Conservation (phyloP, 2,113 vertebrate species). For the Rutilus rutilus region DNA sequence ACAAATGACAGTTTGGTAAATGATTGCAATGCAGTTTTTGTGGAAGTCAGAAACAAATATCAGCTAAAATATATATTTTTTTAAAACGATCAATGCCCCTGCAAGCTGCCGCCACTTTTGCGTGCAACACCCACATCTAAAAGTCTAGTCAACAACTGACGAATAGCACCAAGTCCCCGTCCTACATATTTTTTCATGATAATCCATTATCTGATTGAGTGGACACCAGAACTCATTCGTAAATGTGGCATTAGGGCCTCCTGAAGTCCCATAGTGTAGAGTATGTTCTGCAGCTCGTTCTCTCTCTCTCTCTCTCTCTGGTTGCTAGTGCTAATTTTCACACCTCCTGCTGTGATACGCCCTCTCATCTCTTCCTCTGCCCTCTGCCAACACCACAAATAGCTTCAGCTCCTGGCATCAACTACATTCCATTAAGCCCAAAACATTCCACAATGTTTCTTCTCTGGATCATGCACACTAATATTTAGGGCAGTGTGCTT, state of each 20-base stretch:
- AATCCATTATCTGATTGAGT: not conserved
- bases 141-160: no score
- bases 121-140: no score
- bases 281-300: not conserved
- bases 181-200: no score
- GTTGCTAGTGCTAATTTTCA: constrained; percentile 56
- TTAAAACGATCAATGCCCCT: no score
- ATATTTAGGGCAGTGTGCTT: not conserved
- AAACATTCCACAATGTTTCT: constrained; percentile 19
- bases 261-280: not conserved
- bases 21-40: no score
- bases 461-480: not conserved
- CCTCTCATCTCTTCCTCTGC: constrained; percentile 44
- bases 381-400: constrained; percentile 52
- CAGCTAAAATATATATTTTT: no score
- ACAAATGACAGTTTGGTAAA: no score
- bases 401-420: constrained; percentile 25
- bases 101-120: no score
- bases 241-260: not conserved
- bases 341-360: constrained; percentile 55
- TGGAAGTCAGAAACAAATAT: no score
- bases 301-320: constrained; percentile 21
- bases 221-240: not conserved
- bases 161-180: no score
- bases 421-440: constrained; percentile 7